These are phyloP conservation scores for Onychostoma macrolepis DNA, from an alignment of 2,113 vertebrate genomes.

Conservation along the genomic window DNA sequence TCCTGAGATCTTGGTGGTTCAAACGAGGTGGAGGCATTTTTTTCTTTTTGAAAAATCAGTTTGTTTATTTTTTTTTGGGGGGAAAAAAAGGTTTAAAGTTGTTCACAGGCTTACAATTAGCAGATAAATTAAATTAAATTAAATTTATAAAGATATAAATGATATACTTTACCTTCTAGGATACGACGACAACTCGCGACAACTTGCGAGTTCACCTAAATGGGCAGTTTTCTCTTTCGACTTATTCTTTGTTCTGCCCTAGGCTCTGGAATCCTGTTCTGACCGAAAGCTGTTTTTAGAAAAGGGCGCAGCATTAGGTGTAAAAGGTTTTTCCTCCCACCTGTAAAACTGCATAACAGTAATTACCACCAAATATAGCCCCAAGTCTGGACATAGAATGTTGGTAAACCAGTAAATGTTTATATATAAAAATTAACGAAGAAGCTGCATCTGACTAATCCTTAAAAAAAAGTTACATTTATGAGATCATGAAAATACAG, in stretches of 20 bases:
- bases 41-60: background rate
- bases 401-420: background rate
- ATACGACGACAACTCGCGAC: background rate
- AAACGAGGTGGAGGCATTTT: constrained; percentile 68
- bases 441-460: background rate
- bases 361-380: background rate
- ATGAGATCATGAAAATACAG: background rate
- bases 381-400: background rate
- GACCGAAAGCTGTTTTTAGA: background rate
- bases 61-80: too few relatives aligned
- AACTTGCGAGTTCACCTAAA: background rate
- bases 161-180: background rate
- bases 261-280: background rate
- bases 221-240: background rate
- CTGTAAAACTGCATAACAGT: background rate
- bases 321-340: background rate
- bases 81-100: too few relatives aligned
- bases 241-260: background rate
- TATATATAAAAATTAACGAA: background rate
- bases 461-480: background rate
- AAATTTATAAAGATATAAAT: background rate
- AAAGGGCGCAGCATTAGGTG: background rate
- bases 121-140: too few relatives aligned
- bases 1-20: constrained; percentile 60
- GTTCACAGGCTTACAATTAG: too few relatives aligned